A percentile compares a stretch with the other conserved stretches of the same genome.
Conservation (phyloP, 2,113 vertebrate species). For the Alethe diademata region DNA sequence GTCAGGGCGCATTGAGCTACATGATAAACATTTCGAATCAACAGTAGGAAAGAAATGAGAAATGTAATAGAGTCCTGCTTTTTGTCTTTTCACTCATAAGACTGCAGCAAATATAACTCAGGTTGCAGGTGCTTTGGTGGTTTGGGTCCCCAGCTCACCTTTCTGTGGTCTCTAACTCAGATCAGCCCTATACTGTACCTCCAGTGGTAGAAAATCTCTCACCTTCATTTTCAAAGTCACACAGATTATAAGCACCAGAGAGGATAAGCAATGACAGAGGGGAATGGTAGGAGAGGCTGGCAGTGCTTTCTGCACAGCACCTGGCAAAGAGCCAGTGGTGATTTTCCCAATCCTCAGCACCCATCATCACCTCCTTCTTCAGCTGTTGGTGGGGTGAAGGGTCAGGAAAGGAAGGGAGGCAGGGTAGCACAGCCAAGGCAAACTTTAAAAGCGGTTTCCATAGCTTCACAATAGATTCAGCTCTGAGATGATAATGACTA, state of each 20-base stretch:
- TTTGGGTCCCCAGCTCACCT: neutral
- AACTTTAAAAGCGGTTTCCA: neutral
- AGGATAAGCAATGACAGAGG: neutral
- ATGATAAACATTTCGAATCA: slow-evolving; percentile 20
- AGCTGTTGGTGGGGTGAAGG: neutral
- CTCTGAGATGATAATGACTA: neutral
- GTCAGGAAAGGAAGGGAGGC: neutral
- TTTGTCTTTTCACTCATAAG: neutral
- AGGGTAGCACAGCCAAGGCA: neutral
- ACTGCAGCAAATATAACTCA: neutral
- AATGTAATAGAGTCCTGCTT: neutral
- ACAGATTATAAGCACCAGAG: neutral
- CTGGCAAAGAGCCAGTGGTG: neutral
- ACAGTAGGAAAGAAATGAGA: slow-evolving; percentile 29
- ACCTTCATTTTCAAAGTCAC: neutral
- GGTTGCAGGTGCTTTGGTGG: neutral
- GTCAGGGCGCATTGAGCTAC: neutral
- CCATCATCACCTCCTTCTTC: neutral
- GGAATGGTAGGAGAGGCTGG: neutral
- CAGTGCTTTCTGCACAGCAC: neutral
- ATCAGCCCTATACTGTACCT: neutral
- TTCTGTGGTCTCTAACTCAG: neutral
- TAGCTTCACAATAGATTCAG: neutral
- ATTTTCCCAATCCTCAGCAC: neutral
- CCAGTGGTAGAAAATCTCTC: neutral